A percentile compares a stretch with the other conserved stretches of the same genome.
Evolutionary conservation across 1,140 invertebrate genomes (phyloP).

Genomic region (Physella acuta): DNA sequence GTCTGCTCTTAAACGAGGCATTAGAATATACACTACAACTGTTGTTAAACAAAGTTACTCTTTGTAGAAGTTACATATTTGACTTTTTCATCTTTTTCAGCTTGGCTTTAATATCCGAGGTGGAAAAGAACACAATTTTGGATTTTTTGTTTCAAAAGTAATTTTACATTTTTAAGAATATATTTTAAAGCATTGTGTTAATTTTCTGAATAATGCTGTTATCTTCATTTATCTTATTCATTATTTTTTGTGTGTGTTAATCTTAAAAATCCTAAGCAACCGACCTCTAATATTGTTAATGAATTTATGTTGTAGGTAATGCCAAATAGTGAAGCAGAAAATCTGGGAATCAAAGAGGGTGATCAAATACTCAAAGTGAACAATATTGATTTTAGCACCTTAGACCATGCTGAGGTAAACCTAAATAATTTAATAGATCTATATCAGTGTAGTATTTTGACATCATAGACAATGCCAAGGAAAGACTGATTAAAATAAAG

Average conservation of each 20-base stretch:
- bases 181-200: not conserved
- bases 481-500: too few species aligned
- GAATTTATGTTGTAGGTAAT: slow-evolving; percentile 42
- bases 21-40: not conserved
- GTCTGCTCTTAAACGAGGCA: not conserved
- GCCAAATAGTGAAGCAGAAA: slow-evolving; percentile 52
- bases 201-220: not conserved
- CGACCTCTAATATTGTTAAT: not conserved
- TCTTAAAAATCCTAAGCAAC: not conserved
- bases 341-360: slow-evolving; percentile 52
- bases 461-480: too few species aligned
- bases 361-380: slow-evolving; percentile 57
- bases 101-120: slow-evolving; percentile 60
- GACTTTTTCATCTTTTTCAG: slow-evolving; percentile 41
- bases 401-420: slow-evolving; percentile 55
- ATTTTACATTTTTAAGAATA: not conserved
- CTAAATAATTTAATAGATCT: too few species aligned
- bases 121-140: slow-evolving; percentile 57
- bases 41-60: not conserved
- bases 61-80: not conserved
- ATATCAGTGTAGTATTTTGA: too few species aligned
- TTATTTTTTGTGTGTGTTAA: not conserved
- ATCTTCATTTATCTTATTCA: not conserved
- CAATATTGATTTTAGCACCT: slow-evolving; percentile 49
- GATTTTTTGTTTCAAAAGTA: slow-evolving; percentile 59